These are phyloP conservation scores for Raphicerus campestris DNA, from an alignment of 2,113 vertebrate species.

Conservation along the genomic window DNA sequence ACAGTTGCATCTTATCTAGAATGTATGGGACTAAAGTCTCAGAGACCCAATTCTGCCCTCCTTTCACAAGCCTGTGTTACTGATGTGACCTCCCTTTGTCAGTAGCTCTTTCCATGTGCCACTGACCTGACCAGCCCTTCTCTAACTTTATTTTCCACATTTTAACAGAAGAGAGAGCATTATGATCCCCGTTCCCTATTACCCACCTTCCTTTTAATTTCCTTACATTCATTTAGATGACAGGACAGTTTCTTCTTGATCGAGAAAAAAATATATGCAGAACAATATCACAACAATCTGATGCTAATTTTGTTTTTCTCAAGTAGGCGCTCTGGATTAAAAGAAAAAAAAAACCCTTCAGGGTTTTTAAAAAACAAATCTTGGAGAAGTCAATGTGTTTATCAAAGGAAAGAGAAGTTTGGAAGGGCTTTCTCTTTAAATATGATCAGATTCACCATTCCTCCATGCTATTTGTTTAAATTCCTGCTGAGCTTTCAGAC, in stretches of 20 bases:
- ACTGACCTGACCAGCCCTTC: background rate
- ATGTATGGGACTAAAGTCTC: background rate
- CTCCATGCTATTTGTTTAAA: conserved; percentile 59
- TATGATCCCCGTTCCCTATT: background rate
- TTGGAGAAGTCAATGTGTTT: conserved; percentile 22
- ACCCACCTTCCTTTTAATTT: background rate
- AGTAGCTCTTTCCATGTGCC: background rate
- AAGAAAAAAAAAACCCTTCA: background rate
- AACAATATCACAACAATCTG: conserved; percentile 18
- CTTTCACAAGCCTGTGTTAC: background rate
- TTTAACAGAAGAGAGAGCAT: background rate
- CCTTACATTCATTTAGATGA: background rate
- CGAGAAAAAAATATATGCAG: background rate
- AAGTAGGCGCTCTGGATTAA: background rate
- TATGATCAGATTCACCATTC: conserved; percentile 28
- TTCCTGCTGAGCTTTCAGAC: conserved; percentile 63
- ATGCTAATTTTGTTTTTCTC: conserved; percentile 42
- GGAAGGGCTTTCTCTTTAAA: conserved; percentile 53
- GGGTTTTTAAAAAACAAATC: background rate
- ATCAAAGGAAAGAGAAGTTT: conserved; percentile 5
- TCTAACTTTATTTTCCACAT: background rate
- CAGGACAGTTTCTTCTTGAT: conserved; percentile 31
- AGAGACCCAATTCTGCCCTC: background rate
- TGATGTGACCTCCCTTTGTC: background rate
- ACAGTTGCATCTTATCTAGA: background rate